Base-by-base conservation (phyloP, 2,888 invertebrate species). In the Myopa testacea region DNA sequence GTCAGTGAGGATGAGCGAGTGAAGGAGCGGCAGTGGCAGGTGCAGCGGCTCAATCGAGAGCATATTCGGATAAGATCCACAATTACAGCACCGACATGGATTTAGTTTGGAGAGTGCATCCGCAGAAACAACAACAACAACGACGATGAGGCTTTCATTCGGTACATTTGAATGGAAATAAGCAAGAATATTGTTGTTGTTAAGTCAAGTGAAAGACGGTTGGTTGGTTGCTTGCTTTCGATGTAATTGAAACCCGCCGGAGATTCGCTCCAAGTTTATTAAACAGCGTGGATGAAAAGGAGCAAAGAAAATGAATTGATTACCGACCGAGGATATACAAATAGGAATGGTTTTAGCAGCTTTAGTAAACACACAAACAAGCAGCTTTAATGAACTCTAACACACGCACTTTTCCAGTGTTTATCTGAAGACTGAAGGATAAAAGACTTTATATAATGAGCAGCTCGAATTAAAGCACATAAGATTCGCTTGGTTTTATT, bases 181-280 rank as follows among this genome's bases (percentile, higher is more conserved):
- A 37, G 6, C 26, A 58, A 52, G 19, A 14, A 58, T 37, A 58
- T 71, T 58, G 71, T 40, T 19, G 34, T 6, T 40, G 71, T 16
- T 58, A 58, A 60, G 1, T 71, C 38, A 71, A 60, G 71, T 58
- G 60, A 38, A 71, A 71, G 52, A 34, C 40, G 4, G n/a, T 34
- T 71, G 26, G 6, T 45, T 45, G 45, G 45, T 45, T 45, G 26
- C 7, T 12, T 52, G 12, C 16, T 55, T 55, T 14, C 70, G n/a
- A 6, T n/a, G 40, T 50, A 68, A 68, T 68, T 68, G 19, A 68
- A 45, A 16, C 45, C n/a, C 45, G n/a, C 26, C 40, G 19, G 19
- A 19, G 45, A 50, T 26, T 12, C 14, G 68, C 45, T n/a, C 7
- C 38, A n/a, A 7, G 19, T n/a, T 34, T 26, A 62, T 34, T 62